These are phyloP conservation scores for Heteronetta atricapilla DNA, from an alignment of 2,113 vertebrate species.

Conservation along the genomic window DNA sequence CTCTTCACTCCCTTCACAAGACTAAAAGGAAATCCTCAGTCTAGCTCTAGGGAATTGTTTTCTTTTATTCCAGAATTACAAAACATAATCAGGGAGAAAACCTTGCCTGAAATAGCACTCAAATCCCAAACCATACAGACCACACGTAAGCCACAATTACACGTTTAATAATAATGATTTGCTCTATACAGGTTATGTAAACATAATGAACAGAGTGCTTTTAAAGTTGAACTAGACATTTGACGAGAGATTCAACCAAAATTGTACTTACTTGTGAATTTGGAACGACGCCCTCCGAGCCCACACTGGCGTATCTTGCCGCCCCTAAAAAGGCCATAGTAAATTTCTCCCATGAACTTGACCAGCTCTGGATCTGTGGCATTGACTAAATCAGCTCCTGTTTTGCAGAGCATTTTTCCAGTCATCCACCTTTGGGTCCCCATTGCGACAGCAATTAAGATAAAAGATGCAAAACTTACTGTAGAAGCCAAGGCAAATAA, in stretches of 20 bases:
- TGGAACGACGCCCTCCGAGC: constrained; percentile 85
- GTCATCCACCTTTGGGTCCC: constrained; percentile 88
- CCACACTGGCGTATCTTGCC: constrained; percentile 92
- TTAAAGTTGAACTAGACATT: background rate
- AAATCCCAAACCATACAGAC: background rate
- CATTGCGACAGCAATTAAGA: constrained; percentile 84
- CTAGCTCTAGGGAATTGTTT: background rate
- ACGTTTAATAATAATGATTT: background rate
- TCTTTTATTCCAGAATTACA: background rate
- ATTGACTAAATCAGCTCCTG: constrained; percentile 92
- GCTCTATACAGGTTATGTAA: background rate
- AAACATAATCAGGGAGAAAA: background rate
- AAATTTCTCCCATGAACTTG: constrained; percentile 91
- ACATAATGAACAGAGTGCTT: background rate
- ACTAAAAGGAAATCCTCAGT: background rate
- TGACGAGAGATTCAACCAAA: background rate
- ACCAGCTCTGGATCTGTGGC: constrained; percentile 89
- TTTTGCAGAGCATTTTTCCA: constrained; percentile 92
- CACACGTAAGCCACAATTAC: background rate
- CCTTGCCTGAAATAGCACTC: background rate
- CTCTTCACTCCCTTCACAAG: background rate
- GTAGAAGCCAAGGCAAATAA: constrained; percentile 86
- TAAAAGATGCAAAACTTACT: constrained; percentile 85
- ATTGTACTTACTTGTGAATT: constrained; percentile 88
- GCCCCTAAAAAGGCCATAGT: constrained; percentile 91